These are phyloP conservation scores for Emydocephalus ijimae DNA, from an alignment of 2,113 vertebrate species.

Conservation along the genomic window DNA sequence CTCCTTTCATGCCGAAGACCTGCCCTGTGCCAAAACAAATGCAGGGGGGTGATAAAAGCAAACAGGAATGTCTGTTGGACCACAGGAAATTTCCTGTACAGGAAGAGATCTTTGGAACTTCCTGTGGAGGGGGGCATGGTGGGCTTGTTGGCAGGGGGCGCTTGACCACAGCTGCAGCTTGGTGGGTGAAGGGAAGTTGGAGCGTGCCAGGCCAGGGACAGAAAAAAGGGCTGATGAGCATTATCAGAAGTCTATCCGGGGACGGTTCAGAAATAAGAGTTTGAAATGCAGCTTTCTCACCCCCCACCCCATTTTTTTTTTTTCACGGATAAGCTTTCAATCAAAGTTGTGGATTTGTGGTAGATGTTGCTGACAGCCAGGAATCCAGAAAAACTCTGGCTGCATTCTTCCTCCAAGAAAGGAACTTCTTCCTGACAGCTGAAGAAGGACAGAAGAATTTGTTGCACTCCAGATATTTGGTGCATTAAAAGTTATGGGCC, in stretches of 20 bases:
- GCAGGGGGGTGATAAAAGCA: slow-evolving; percentile 74
- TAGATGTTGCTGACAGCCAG: neutral
- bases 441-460: neutral
- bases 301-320: neutral
- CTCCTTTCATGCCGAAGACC: slow-evolving; percentile 66
- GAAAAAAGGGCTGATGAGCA: neutral
- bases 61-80: slow-evolving; percentile 78
- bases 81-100: slow-evolving; percentile 91
- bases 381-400: neutral
- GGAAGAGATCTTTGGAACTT: slow-evolving; percentile 87
- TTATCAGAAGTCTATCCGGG: slow-evolving; percentile 30
- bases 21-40: slow-evolving; percentile 75
- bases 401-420: neutral
- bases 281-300: neutral
- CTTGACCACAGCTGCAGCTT: slow-evolving; percentile 74
- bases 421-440: neutral
- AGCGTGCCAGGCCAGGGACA: slow-evolving; percentile 36
- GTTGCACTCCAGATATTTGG: neutral
- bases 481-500: neutral
- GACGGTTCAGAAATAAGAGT: slow-evolving; percentile 14
- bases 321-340: slow-evolving; percentile 19
- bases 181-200: slow-evolving; percentile 38
- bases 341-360: slow-evolving; percentile 35
- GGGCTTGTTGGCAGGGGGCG: slow-evolving; percentile 76
- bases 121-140: slow-evolving; percentile 79